Conservation (phyloP, 2,113 vertebrate genomes). For the Chroicocephalus ridibundus region DNA sequence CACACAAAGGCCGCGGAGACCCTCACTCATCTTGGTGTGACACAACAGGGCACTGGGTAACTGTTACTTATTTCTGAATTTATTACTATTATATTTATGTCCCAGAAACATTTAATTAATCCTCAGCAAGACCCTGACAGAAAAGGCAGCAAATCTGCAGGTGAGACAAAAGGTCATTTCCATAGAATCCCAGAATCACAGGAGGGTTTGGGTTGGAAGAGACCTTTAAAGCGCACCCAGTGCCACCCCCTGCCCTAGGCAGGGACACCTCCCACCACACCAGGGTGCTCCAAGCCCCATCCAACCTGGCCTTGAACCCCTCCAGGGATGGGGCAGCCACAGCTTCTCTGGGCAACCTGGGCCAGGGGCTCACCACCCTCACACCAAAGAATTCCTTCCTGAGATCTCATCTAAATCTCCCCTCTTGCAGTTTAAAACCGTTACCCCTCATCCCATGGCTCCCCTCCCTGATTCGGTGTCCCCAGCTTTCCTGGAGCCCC, state of each 20-base stretch:
- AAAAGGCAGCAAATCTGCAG: not conserved
- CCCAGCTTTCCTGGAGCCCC: not conserved
- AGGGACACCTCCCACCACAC: too few relatives aligned
- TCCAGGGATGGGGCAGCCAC: not conserved
- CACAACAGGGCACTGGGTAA: too few relatives aligned
- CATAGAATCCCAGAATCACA: too few relatives aligned
- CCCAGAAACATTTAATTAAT: not conserved
- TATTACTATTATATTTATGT: too few relatives aligned
- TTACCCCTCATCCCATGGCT: too few relatives aligned
- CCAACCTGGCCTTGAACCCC: too few relatives aligned
- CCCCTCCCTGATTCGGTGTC: too few relatives aligned
- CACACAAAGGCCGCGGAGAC: not conserved
- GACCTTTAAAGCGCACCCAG: too few relatives aligned
- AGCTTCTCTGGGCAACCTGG: not conserved
- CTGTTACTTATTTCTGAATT: not conserved
- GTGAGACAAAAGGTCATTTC: not conserved
- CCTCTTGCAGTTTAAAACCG: not conserved
- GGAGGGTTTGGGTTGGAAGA: too few relatives aligned
- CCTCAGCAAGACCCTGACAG: not conserved
- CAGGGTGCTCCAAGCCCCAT: too few relatives aligned
- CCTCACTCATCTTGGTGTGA: not conserved
- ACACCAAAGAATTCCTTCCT: not conserved
- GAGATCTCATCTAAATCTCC: not conserved
- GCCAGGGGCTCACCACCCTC: not conserved
- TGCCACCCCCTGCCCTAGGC: too few relatives aligned